A percentile compares a stretch with the other conserved stretches of the same genome.
Evolutionary conservation across 2,797 vertebrate genomes (phyloP).

Genomic region (Tokudaia muenninki): DNA sequence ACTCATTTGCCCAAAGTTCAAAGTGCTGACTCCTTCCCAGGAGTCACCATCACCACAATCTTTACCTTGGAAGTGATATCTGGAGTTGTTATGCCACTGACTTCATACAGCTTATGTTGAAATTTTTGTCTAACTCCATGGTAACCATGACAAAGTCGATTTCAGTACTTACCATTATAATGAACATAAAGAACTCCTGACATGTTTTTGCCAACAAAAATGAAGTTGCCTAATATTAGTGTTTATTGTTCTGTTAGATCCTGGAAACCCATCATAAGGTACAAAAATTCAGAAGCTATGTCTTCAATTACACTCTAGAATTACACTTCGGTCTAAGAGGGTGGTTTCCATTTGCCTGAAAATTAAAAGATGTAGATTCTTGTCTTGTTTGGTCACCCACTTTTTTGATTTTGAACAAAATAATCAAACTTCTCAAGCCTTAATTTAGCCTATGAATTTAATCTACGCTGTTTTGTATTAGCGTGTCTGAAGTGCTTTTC

Average conservation of each 20-base stretch:
- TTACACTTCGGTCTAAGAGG: conserved; percentile 28
- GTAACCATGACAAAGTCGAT: conserved; percentile 70
- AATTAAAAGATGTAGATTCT: conserved; percentile 25
- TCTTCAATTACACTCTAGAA: conserved; percentile 35
- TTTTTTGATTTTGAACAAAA: conserved; percentile 48
- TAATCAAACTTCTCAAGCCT: neutral
- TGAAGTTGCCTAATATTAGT: conserved; percentile 68
- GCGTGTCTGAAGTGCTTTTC: neutral
- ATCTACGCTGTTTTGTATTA: neutral
- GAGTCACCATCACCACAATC: conserved; percentile 71
- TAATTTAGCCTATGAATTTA: neutral
- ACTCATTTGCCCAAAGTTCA: neutral
- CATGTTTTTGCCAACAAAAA: conserved; percentile 70
- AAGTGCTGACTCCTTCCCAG: conserved; percentile 41
- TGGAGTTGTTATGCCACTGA: conserved; percentile 41
- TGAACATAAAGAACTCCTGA: conserved; percentile 65
- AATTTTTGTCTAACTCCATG: conserved; percentile 75
- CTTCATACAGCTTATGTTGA: conserved; percentile 64
- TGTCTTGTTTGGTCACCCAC: neutral
- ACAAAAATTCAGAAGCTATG: conserved; percentile 54
- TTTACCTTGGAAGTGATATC: conserved; percentile 76
- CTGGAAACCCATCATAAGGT: conserved; percentile 33
- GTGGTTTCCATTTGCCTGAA: conserved; percentile 44
- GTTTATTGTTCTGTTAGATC: conserved; percentile 34
- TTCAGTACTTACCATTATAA: conserved; percentile 68